Conservation (phyloP, 2,797 vertebrate genomes). For the Sebastes minor region DNA sequence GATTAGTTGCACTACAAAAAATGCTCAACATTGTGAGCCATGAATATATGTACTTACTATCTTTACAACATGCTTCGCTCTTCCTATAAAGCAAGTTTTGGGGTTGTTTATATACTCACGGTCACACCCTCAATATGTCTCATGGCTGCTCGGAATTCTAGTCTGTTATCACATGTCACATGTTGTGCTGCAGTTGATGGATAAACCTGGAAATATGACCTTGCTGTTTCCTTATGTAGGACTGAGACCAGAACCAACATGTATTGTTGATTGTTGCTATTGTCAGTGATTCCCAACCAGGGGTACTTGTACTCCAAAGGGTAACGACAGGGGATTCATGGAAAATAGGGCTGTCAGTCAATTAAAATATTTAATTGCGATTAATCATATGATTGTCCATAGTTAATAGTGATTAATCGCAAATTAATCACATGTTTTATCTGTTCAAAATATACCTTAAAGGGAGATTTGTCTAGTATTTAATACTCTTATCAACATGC, state of each 20-base stretch:
- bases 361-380: no score
- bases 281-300: neutral
- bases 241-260: neutral
- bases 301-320: no score
- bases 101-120: neutral
- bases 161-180: no score
- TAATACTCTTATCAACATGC: no score
- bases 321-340: no score
- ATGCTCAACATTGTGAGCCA: neutral
- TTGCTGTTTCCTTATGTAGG: neutral
- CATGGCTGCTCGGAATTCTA: neutral
- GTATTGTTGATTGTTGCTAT: neutral
- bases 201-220: neutral
- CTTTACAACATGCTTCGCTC: neutral
- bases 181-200: neutral
- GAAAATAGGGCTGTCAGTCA: no score
- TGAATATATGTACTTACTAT: neutral
- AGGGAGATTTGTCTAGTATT: no score
- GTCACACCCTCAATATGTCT: neutral
- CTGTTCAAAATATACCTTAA: no score
- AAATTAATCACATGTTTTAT: no score
- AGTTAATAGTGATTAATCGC: no score
- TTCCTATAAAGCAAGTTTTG: neutral
- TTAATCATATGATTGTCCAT: no score
- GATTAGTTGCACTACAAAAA: neutral